Evolutionary conservation across 2,113 vertebrate genomes (phyloP).

Genomic region (Strigops habroptila): DNA sequence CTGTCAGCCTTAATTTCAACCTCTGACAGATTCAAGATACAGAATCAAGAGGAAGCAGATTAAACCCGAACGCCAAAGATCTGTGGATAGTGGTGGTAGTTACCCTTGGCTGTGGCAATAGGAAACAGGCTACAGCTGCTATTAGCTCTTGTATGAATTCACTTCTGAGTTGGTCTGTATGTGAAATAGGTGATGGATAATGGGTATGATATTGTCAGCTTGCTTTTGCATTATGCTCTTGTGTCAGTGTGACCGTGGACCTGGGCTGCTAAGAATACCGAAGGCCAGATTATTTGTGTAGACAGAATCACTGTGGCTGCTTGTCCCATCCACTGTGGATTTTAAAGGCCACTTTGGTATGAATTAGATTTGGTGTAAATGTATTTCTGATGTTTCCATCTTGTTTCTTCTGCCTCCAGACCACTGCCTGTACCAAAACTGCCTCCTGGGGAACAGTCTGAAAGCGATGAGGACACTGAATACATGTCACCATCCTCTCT

Average conservation of each 20-base stretch:
- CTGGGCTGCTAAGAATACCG: neutral
- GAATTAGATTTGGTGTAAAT: neutral
- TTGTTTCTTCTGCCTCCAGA: conserved; percentile 63
- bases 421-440: conserved; percentile 78
- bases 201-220: neutral
- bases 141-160: neutral
- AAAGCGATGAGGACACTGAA: conserved; percentile 87
- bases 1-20: neutral
- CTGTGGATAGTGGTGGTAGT: neutral
- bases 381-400: neutral
- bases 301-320: neutral
- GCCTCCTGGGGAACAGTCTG: conserved; percentile 77
- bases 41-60: neutral
- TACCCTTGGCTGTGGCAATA: neutral
- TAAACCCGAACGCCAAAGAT: neutral
- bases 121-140: neutral
- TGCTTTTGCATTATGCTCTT: neutral
- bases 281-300: neutral
- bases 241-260: neutral
- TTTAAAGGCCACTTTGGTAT: neutral
- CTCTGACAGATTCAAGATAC: neutral
- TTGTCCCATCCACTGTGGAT: neutral
- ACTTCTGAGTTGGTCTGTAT: neutral
- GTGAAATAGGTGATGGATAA: neutral
- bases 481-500: conserved; percentile 96